Conservation (phyloP, 2,113 vertebrate genomes). For the Triplophysa tibetana region DNA sequence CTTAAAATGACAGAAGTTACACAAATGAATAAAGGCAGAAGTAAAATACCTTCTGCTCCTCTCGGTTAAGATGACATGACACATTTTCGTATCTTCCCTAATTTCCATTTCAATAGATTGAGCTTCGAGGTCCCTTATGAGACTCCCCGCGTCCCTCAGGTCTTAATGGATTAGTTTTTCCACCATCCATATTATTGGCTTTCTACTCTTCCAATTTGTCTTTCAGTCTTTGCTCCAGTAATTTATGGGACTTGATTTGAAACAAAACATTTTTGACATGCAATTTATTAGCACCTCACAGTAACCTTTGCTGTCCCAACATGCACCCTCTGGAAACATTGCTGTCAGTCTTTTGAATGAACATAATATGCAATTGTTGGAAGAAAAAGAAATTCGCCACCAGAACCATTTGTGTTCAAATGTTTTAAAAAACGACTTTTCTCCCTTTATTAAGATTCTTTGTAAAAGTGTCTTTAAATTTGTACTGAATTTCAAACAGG, state of each 20-base stretch:
- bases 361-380: constrained; percentile 1
- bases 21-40: constrained; percentile 7
- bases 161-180: constrained; percentile 46
- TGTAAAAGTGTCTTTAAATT: neutral
- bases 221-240: constrained; percentile 39
- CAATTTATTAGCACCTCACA: constrained; percentile 52
- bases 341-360: neutral
- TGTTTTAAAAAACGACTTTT: neutral
- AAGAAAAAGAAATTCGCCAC: neutral
- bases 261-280: constrained; percentile 56
- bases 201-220: constrained; percentile 37
- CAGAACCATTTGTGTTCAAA: constrained; percentile 1
- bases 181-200: constrained; percentile 35
- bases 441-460: too few species aligned
- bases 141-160: constrained; percentile 25
- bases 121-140: constrained; percentile 26
- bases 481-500: neutral
- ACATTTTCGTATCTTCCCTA: constrained; percentile 26
- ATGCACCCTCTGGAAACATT: neutral
- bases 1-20: neutral
- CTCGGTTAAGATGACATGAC: constrained; percentile 23
- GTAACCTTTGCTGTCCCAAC: constrained; percentile 8
- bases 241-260: constrained; percentile 40
- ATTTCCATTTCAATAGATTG: constrained; percentile 46
- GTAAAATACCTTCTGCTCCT: constrained; percentile 18